Conservation (phyloP, 2,113 vertebrate species). For the Hemibagrus wyckioides region DNA sequence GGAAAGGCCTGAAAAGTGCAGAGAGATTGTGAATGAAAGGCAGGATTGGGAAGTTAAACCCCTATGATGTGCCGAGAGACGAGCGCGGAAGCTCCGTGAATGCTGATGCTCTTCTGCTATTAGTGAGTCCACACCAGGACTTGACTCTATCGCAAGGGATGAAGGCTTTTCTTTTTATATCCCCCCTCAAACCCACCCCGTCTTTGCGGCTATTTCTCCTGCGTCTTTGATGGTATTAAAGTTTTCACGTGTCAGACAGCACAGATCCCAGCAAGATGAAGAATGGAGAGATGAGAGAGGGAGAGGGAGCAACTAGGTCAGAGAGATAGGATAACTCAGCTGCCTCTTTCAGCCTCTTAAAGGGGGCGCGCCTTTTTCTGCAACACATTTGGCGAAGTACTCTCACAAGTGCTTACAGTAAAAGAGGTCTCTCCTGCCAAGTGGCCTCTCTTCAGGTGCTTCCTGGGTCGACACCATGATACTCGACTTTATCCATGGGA, state of each 20-base stretch:
- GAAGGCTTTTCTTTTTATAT: slow-evolving; percentile 45
- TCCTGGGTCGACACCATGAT: slow-evolving; percentile 16
- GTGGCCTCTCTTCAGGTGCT: slow-evolving; percentile 33
- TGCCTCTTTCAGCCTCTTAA: slow-evolving; percentile 63
- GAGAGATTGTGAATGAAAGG: slow-evolving; percentile 62
- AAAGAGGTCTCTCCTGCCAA: slow-evolving; percentile 15
- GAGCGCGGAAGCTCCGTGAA: slow-evolving; percentile 45
- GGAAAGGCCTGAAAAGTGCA: slow-evolving; percentile 62
- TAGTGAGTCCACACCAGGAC: slow-evolving; percentile 28
- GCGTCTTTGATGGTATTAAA: slow-evolving; percentile 79
- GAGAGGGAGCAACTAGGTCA: slow-evolving; percentile 72
- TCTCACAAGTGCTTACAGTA: background rate
- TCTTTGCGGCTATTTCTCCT: slow-evolving; percentile 63
- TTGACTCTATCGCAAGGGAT: slow-evolving; percentile 7
- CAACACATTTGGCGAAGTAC: slow-evolving; percentile 9
- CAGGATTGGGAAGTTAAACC: slow-evolving; percentile 60
- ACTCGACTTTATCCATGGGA: slow-evolving; percentile 17
- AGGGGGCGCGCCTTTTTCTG: slow-evolving; percentile 55
- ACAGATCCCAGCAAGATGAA: slow-evolving; percentile 67
- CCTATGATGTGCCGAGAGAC: slow-evolving; percentile 68
- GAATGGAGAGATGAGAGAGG: slow-evolving; percentile 65
- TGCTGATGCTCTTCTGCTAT: slow-evolving; percentile 26
- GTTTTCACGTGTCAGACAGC: slow-evolving; percentile 75
- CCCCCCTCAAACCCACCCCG: slow-evolving; percentile 14
- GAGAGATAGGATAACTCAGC: slow-evolving; percentile 63